Base-by-base conservation (phyloP, 2,797 vertebrate genomes). In the Scolopax rusticola region DNA sequence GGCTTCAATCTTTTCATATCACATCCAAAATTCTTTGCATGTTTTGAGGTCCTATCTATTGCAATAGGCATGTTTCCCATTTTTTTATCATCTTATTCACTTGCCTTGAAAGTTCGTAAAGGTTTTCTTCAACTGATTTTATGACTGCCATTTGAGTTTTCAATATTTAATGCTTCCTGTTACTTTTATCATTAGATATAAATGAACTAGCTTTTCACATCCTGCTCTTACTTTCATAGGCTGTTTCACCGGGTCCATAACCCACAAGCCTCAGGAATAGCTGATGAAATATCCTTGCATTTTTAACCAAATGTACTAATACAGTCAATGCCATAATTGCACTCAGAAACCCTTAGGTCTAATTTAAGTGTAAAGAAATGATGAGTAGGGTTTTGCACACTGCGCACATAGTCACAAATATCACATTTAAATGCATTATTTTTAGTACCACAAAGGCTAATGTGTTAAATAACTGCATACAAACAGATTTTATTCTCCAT, bases 391-490 rank as follows among this genome's bases (percentile, higher is more conserved):
- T 85, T 89, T 92, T 87, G 71, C 87, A 92, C 9, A 8, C 88
- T 80, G 67, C 13, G 74, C 48, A 71, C 33, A 87, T 16, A 89
- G 88, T 89, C 78, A 80, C 79, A 94, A 94, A 93, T 90, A 93
- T 41, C 56, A 87, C 84, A 94, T 94, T 93, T 92, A 96, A 96
- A 96, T 90, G 81, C 78, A 91, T 92, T 89, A 60, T 74, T 85
- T 94, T 89, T 90, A 77, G 70, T 84, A 75, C 67, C 84, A 57
- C 53, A 57, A 75, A 85, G 68, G 57, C 48, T 87, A 79, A 56
- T 2, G 0, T 53, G 18, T 75, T 87, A 92, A 80, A 68, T 79
- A 85, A 84, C 53, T 83, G 36, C 56, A 81, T 64, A 81, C 89
- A 70, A 50, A 1, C 33, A 90, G 48, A 73, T 80, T 64, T 89